These are phyloP conservation scores for Dicyrtomina minuta DNA, from an alignment of 2,888 invertebrate genomes.

Conservation along the genomic window DNA sequence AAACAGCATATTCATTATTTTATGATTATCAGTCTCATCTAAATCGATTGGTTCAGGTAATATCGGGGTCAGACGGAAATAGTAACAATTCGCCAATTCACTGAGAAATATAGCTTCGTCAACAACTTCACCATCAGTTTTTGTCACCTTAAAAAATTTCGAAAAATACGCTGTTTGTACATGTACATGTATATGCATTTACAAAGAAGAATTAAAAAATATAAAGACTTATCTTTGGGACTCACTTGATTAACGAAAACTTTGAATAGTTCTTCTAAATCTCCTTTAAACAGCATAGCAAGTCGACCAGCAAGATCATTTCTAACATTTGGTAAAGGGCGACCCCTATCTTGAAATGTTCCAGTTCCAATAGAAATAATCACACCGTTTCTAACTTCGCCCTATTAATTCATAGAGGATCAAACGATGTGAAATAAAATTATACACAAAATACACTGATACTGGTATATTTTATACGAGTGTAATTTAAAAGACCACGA, in stretches of 20 bases:
- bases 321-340: not conserved
- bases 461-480: no score
- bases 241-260: conserved; percentile 8
- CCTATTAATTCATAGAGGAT: not conserved
- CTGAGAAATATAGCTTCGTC: not conserved
- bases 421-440: not conserved
- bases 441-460: not conserved
- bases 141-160: not conserved
- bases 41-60: not conserved
- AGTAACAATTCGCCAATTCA: not conserved
- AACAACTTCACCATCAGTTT: conserved; percentile 9
- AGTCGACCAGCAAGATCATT: not conserved
- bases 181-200: no score
- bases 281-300: not conserved
- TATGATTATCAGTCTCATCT: conserved; percentile 10
- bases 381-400: conserved; percentile 7
- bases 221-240: not conserved
- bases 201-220: no score
- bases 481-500: no score
- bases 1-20: conserved; percentile 9
- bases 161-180: not conserved
- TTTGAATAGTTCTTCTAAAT: conserved; percentile 5
- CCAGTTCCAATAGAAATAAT: conserved; percentile 5
- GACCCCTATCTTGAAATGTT: not conserved
- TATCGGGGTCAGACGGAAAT: not conserved